Percentiles rank a stretch among this genome's conserved stretches.
These are phyloP conservation scores for Lepidothrix coronata DNA, from an alignment of 2,113 vertebrate species.

Conservation along the genomic window DNA sequence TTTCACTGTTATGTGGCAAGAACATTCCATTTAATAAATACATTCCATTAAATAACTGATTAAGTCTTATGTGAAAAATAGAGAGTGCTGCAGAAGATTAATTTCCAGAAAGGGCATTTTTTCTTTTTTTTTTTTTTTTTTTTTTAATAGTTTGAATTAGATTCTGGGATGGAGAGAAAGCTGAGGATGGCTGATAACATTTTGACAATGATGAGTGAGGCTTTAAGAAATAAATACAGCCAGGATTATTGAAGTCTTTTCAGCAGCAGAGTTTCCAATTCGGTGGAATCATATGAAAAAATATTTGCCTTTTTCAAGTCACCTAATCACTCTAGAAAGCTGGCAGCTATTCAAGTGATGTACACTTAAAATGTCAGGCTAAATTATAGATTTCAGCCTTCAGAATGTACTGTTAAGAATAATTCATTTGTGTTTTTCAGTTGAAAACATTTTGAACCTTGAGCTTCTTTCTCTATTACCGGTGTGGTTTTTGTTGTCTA, in stretches of 20 bases:
- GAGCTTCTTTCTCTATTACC: not conserved
- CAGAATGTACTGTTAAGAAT: not conserved
- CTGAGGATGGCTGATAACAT: slow-evolving; percentile 37
- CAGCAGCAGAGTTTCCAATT: slow-evolving; percentile 42
- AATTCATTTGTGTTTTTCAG: not conserved
- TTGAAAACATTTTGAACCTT: not conserved
- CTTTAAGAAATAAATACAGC: slow-evolving; percentile 61
- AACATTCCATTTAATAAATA: slow-evolving; percentile 1
- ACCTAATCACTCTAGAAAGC: slow-evolving; percentile 65
- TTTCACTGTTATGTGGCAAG: not conserved
- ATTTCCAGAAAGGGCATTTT: slow-evolving; percentile 28
- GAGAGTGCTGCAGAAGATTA: slow-evolving; percentile 17
- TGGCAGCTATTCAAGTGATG: slow-evolving; percentile 65
- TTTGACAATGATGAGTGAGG: slow-evolving; percentile 69
- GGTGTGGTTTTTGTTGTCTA: not conserved
- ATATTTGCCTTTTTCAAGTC: slow-evolving; percentile 55
- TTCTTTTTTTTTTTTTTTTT: not conserved
- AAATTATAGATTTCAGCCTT: slow-evolving; percentile 17
- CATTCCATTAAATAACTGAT: slow-evolving; percentile 53
- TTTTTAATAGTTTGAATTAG: slow-evolving; percentile 41
- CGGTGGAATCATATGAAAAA: slow-evolving; percentile 53
- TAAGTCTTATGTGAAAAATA: slow-evolving; percentile 47
- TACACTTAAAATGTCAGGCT: slow-evolving; percentile 47
- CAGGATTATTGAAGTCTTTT: slow-evolving; percentile 58
- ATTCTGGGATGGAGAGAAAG: slow-evolving; percentile 36